Evolutionary conservation across 2,113 vertebrate species (phyloP), one percentile per base, ranked within the genome.

Genomic region (Holacanthus passer): DNA sequence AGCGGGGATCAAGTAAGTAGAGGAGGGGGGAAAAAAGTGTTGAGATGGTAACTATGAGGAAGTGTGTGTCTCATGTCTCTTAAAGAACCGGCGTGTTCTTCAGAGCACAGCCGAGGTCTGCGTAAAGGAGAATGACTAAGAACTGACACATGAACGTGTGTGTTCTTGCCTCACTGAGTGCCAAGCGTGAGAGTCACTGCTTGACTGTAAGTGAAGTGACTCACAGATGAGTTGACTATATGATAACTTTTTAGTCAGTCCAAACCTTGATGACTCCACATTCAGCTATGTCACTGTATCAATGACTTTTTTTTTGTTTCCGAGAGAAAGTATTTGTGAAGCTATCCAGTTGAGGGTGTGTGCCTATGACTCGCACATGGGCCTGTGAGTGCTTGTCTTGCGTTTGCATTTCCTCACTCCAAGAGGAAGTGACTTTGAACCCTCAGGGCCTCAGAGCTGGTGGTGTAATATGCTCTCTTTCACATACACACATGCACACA

Each of bases 401-500:
- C 76, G 78, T 91, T 90, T 91, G 86, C 76, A 81, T 91, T 90
- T 91, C 79, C 86, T 87, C 72, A 31, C 17, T 85, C 73, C 41
- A 64, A 91, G 85, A 90, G 91, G 92, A 93, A 93, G 90, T 92
- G 77, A 86, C 80, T 91, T 82, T 82, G 69, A 85, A 87, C 89
- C 90, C 87, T 80, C 72, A 32, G 68, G 87, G 87, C 74, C 79
- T 67, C 64, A 3, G 59, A 88, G 73, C 91, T 83, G 81, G 53
- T 87, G 86, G 86, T 88, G 83, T 76, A 90, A 88, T 81, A 56
- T 27, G 72, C 73, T 59, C 32, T 76, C 70, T 68, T 47, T 73
- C 67, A 27, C 67, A 60, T 59, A 45, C 66, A 32, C 45, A 41
- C 39, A 41, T 12, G 13, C 41, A 52, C 66, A 29, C n/a, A 48